Percentiles rank a stretch among this genome's conserved stretches.
phyloP scores from a whole-genome alignment of 1,140 invertebrate genomes.

The Olivierus martensii region DNA sequence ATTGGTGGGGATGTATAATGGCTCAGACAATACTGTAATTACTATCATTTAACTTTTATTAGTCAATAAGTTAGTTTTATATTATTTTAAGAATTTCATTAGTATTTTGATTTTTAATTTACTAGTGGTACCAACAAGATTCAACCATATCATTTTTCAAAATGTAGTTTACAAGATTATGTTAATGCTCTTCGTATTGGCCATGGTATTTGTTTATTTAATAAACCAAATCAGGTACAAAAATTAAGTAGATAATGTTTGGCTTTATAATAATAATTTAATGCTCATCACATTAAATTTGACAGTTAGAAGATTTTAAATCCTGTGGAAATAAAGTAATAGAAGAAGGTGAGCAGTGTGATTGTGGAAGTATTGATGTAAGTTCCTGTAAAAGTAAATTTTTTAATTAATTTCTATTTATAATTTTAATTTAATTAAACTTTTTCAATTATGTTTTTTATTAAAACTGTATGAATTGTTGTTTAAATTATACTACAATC shows the following conservation, averaged over 20 bases:
- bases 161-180: constrained; percentile 74
- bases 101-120: constrained; percentile 4
- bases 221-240: constrained; percentile 77
- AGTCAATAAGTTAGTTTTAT: no score
- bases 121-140: constrained; percentile 66
- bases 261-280: no score
- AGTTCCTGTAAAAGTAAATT: no score
- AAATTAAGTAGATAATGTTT: no score
- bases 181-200: constrained; percentile 60
- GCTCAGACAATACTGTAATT: constrained; percentile 54
- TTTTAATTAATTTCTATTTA: no score
- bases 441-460: no score
- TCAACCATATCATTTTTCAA: constrained; percentile 84
- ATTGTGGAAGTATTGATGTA: constrained; percentile 32
- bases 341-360: constrained; percentile 90
- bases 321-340: constrained; percentile 84
- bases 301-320: constrained; percentile 35
- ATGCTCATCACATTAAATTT: background rate
- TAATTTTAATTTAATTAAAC: no score
- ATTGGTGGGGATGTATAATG: constrained; percentile 95
- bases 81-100: no score
- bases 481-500: no score
- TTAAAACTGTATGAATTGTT: no score
- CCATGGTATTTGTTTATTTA: constrained; percentile 69
- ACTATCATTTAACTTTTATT: background rate